Base-by-base conservation (phyloP, 1,140 invertebrate genomes). In the Megathymus violae region DNA sequence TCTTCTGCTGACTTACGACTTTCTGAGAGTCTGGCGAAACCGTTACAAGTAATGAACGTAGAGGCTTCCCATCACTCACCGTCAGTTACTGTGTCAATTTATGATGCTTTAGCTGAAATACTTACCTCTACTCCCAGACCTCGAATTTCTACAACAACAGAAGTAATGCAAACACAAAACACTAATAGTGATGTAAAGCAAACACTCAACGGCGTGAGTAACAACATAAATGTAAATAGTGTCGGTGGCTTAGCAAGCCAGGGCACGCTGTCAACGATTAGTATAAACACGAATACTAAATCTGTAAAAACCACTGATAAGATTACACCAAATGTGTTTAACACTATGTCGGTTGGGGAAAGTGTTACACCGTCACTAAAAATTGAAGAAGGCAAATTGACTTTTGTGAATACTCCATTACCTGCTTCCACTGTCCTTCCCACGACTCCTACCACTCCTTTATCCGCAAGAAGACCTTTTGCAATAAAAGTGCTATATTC, bases 91-190 rank as follows among this genome's bases (percentile, higher is more conserved):
- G 89, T 92, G 67, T 92, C 92, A 61, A 92, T 92, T 72, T 92
- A 92, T 78, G 92, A 92, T 82, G 92, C 91, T 78, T 76, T 92
- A 80, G 91, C 92, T 80, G 91, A 92, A 68, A 92, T 92, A 73
- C 88, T 92, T 66, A 91, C 89, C 44, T 86, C 82, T 56, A 89
- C 91, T 79, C 86, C 91, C 36, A 89, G 79, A 91, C 66, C 85
- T 59, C 78, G 80, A 84, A 78, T 85, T 56, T 89, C 86, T 63
- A 74, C 92, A 70, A 90, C 91, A 77, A 91, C 91, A 67, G 83
- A 86, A 86, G 79, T 82, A 82, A 71, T 65, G 61, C 76, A 80
- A 78, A 79, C 76, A 72, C 67, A 75, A 82, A 80, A 76, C 61
- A 74, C 65, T 73, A 76, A 85, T 81, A 81, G 64, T 59, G 83